A percentile compares a stretch with the other conserved stretches of the same genome.
These are phyloP conservation scores for Megaleporinus macrocephalus DNA, from an alignment of 2,113 vertebrate species.

Conservation along the genomic window DNA sequence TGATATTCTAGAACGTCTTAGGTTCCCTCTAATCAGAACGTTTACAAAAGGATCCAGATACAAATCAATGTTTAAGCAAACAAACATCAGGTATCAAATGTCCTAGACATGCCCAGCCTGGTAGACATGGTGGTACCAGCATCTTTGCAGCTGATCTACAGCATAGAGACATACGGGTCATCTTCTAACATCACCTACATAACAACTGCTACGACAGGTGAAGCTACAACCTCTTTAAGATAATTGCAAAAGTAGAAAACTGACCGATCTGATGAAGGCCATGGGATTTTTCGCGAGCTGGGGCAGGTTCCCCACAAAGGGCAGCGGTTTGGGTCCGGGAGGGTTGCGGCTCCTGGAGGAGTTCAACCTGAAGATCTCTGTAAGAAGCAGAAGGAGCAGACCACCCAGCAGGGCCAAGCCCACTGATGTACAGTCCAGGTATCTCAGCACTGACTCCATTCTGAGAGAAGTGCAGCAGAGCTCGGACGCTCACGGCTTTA, in stretches of 20 bases:
- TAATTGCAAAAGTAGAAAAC: background rate
- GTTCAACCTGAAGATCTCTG: conserved; percentile 44
- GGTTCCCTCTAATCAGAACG: too few relatives aligned
- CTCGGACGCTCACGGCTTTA: background rate
- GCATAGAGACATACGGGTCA: too few relatives aligned
- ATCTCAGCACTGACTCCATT: background rate
- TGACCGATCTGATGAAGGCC: conserved; percentile 29
- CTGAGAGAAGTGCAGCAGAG: background rate
- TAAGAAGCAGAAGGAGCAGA: conserved; percentile 38
- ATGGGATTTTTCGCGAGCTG: conserved; percentile 33
- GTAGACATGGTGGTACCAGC: too few relatives aligned
- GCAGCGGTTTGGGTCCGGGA: conserved; percentile 50
- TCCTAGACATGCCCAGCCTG: too few relatives aligned
- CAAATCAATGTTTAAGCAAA: too few relatives aligned
- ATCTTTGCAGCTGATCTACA: too few relatives aligned
- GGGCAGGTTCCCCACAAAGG: conserved; percentile 43
- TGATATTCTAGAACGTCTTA: too few relatives aligned
- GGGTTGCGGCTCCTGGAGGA: conserved; percentile 32
- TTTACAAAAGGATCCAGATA: too few relatives aligned
- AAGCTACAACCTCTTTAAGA: too few relatives aligned
- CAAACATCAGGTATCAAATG: too few relatives aligned
- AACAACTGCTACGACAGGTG: too few relatives aligned
- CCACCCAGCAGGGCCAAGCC: conserved; percentile 11
- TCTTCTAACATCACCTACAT: too few relatives aligned
- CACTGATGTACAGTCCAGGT: conserved; percentile 7